These are phyloP conservation scores for Hyla sarda DNA, from an alignment of 2,113 vertebrate genomes.

Conservation along the genomic window DNA sequence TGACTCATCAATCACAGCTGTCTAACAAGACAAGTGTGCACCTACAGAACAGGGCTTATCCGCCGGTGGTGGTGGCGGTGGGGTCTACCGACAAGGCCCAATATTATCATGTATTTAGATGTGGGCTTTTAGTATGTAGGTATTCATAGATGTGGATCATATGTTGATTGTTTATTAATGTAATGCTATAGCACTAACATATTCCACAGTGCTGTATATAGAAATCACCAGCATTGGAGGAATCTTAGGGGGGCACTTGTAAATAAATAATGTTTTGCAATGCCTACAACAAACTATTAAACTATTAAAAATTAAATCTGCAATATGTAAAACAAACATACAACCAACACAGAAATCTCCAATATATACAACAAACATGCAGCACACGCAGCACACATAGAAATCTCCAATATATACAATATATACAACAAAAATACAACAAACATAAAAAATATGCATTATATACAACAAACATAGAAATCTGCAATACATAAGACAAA, in stretches of 20 bases:
- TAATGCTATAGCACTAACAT: not conserved
- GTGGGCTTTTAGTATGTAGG: not conserved
- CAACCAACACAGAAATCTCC: too few species aligned
- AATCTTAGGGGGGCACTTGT: not conserved
- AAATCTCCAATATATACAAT: too few species aligned
- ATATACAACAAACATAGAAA: too few species aligned
- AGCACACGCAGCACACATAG: too few species aligned
- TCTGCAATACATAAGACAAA: too few species aligned
- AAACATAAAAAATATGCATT: too few species aligned
- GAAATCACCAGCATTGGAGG: not conserved
- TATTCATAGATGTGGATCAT: not conserved
- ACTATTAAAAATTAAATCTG: too few species aligned
- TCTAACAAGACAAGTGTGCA: constrained; percentile 90
- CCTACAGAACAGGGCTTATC: constrained; percentile 82
- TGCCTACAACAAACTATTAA: too few species aligned
- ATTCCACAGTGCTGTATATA: not conserved
- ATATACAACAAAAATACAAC: too few species aligned
- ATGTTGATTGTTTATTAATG: not conserved
- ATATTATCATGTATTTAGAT: constrained; percentile 23
- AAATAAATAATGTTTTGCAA: too few species aligned
- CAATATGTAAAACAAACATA: too few species aligned
- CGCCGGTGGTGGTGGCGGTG: constrained; percentile 79
- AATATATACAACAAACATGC: too few species aligned
- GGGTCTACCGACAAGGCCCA: constrained; percentile 70
- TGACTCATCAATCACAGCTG: constrained; percentile 96